Evolutionary conservation across 2,888 invertebrate species (phyloP).

Genomic region (Mycalesis mineus): DNA sequence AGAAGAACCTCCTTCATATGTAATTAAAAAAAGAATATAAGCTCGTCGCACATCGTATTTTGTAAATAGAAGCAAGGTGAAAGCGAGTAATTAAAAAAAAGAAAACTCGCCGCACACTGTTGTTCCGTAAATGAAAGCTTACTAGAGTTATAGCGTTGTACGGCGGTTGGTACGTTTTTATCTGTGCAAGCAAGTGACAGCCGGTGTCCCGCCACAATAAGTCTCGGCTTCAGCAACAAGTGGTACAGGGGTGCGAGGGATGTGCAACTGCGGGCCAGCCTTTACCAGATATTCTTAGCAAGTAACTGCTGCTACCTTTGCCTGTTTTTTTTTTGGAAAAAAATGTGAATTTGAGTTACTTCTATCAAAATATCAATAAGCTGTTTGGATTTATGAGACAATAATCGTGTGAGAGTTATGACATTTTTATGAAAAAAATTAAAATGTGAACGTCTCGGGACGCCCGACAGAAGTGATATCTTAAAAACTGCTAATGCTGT

Average conservation of each 20-base stretch:
- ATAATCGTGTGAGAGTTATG: too few species aligned
- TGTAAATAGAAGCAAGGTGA: too few species aligned
- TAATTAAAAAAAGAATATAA: too few species aligned
- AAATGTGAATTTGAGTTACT: too few species aligned
- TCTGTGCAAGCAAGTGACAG: slow-evolving; percentile 25
- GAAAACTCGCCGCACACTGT: slow-evolving; percentile 11
- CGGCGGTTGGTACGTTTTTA: slow-evolving; percentile 22
- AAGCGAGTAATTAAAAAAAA: slow-evolving; percentile 16
- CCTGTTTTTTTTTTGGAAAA: background rate
- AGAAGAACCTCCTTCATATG: too few species aligned
- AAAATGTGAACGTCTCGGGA: too few species aligned
- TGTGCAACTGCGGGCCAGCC: slow-evolving; percentile 37
- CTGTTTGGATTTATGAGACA: too few species aligned
- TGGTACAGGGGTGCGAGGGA: slow-evolving; percentile 51
- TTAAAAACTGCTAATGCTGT: too few species aligned
- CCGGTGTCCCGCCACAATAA: slow-evolving; percentile 28
- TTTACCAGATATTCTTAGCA: background rate
- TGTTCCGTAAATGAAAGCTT: slow-evolving; percentile 3
- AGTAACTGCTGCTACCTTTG: background rate
- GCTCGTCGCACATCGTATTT: too few species aligned
- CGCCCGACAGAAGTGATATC: too few species aligned
- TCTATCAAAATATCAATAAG: too few species aligned
- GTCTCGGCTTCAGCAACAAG: slow-evolving; percentile 49
- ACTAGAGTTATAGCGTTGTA: background rate
- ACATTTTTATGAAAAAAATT: too few species aligned